phyloP scores from a whole-genome alignment of 2,888 invertebrate genomes.

The Eristalinus aeneus region DNA sequence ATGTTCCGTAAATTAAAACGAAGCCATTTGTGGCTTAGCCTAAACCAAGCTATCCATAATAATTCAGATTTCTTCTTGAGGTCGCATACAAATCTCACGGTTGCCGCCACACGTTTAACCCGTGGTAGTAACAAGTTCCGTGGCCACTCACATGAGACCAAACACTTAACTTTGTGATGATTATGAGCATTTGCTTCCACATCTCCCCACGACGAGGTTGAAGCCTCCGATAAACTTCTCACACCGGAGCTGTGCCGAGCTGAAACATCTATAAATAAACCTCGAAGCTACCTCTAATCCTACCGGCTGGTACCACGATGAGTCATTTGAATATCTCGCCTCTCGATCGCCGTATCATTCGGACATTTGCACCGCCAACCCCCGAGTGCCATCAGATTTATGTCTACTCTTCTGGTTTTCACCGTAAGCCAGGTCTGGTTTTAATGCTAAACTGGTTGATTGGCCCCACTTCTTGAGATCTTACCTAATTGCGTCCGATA shows the following conservation, averaged over 20 bases:
- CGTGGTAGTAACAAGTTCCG: neutral
- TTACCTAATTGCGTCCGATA: slow-evolving; percentile 14
- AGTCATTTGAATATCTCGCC: neutral
- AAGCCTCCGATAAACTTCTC: neutral
- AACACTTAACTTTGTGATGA: neutral
- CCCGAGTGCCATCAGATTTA: neutral
- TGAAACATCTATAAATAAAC: neutral
- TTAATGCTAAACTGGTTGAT: neutral
- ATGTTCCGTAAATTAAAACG: neutral
- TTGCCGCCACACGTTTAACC: neutral
- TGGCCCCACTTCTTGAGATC: neutral
- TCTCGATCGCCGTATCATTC: neutral
- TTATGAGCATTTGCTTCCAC: neutral
- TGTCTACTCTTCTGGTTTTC: neutral
- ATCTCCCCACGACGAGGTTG: neutral
- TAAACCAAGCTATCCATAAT: neutral
- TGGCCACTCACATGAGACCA: neutral
- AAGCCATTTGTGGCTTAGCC: neutral
- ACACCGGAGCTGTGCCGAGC: neutral
- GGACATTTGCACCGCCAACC: neutral
- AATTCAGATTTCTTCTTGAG: neutral
- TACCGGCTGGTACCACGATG: neutral
- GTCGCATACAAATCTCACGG: neutral
- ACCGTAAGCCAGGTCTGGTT: neutral
- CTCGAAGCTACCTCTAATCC: neutral